These are phyloP conservation scores for Drosophila formosana DNA, from an alignment of 2,888 invertebrate species.

Conservation along the genomic window DNA sequence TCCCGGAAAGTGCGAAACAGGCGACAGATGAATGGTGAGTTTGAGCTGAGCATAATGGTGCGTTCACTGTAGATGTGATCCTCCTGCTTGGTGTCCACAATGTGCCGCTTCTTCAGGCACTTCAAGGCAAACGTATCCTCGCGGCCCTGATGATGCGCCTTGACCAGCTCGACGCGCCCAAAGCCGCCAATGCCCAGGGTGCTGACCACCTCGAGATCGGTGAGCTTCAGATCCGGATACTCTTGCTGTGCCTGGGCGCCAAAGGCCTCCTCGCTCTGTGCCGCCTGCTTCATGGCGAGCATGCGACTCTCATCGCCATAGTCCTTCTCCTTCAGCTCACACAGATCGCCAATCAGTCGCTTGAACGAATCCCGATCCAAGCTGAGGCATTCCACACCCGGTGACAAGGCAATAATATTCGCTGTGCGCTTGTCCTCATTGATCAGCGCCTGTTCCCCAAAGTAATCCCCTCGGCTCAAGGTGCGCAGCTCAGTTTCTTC, in stretches of 20 bases:
- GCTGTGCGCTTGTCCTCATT: constrained; percentile 96
- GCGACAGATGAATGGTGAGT: constrained; percentile 86
- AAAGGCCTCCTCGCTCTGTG: constrained; percentile 83
- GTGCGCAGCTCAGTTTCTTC: constrained; percentile 89
- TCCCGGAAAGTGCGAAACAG: constrained; percentile 96
- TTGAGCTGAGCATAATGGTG: constrained; percentile 91
- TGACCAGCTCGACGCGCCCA: constrained; percentile 93
- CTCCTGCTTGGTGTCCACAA: constrained; percentile 95
- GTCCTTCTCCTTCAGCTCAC: constrained; percentile 90
- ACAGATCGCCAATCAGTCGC: constrained; percentile 91
- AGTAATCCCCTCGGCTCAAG: constrained; percentile 92
- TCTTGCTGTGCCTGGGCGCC: constrained; percentile 86
- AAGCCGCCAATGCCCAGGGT: constrained; percentile 97
- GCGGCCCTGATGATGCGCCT: constrained; percentile 86
- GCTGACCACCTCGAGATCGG: constrained; percentile 92
- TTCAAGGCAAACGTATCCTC: constrained; percentile 91
- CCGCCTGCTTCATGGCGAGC: constrained; percentile 83
- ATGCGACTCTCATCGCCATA: constrained; percentile 89
- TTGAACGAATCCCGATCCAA: constrained; percentile 92
- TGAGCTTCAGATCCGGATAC: constrained; percentile 89
- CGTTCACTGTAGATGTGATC: constrained; percentile 96
- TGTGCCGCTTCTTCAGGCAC: constrained; percentile 95
- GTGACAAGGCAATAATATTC: constrained; percentile 94
- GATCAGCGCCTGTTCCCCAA: constrained; percentile 94
- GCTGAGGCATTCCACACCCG: constrained; percentile 94